Base-by-base conservation (phyloP, 2,113 vertebrate species). In the Strigops habroptila region DNA sequence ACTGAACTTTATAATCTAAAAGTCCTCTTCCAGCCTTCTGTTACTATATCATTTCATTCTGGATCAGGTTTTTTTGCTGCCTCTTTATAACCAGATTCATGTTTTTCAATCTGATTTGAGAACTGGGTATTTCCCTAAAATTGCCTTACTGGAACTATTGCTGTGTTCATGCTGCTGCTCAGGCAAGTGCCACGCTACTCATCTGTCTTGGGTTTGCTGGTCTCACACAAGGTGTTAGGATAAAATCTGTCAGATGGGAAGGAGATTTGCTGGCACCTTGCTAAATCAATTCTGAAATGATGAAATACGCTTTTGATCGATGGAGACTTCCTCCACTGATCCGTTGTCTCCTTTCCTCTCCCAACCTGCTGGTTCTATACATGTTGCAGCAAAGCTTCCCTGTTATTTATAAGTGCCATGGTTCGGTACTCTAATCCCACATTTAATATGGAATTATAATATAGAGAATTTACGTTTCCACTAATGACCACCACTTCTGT, bases 101-200 rank as follows among this genome's bases (percentile, higher is more conserved):
- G 60, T 69, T 84, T 94, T 93, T 69, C 90, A 93, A 88, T 91
- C 83, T 83, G 74, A 88, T 83, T 91, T 84, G 83, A 95, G 79
- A 88, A 78, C 68, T 70, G 60, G 60, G 9, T 81, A 86, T 91
- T 95, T 91, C 80, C 91, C 73, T 73, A 46, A 84, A 95, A 97
- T 86, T 93, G 83, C 90, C 81, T 89, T 24, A 73, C 77, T 87
- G 68, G 75, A 87, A 27, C 62, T 13, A 16, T 46, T 33, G 71
- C 88, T 31, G 71, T 25, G 39, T 25, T 93, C 65, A 57, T 46
- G 83, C 69, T 71, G 79, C 69, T 91, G 76, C 68, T 83, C 73
- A 68, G 60, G 12, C 71, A 80, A 90, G 68, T 22, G 73, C 77
- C 31, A 25, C 1, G 0, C 57, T 52, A 31, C 86, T 91, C 93